Conservation (phyloP, 2,797 vertebrate genomes). For the Myiotriccus ornatus region DNA sequence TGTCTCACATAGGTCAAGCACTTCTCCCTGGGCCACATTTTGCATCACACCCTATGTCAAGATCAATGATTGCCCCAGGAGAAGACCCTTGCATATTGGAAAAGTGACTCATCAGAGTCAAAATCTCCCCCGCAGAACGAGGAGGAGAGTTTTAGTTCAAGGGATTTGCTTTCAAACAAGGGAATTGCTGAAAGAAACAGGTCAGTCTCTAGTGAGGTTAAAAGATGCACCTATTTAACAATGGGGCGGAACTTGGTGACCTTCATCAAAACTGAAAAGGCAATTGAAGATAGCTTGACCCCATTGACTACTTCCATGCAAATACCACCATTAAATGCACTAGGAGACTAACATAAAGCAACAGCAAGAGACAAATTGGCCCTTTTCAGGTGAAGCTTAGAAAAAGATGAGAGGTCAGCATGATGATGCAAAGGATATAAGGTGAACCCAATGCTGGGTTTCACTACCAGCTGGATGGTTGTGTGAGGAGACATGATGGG, state of each 20-base stretch:
- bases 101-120: not conserved
- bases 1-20: not conserved
- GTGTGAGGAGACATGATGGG: not conserved
- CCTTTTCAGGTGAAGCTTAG: not conserved
- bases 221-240: not conserved
- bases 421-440: accelerated
- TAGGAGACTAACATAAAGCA: not conserved
- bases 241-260: not conserved
- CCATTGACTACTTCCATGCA: not conserved
- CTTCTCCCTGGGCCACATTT: not conserved
- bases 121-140: not conserved
- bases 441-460: not conserved
- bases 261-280: not conserved
- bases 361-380: not conserved
- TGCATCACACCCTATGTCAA: not conserved
- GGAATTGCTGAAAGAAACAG: not conserved
- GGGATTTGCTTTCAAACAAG: not conserved
- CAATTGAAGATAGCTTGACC: not conserved
- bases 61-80: not conserved
- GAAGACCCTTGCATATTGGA: not conserved
- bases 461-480: not conserved
- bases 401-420: not conserved
- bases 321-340: not conserved
- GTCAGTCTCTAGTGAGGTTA: not conserved
- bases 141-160: not conserved